These are phyloP conservation scores for Folsomia manolachei DNA, from an alignment of 2,888 invertebrate genomes.

Conservation along the genomic window DNA sequence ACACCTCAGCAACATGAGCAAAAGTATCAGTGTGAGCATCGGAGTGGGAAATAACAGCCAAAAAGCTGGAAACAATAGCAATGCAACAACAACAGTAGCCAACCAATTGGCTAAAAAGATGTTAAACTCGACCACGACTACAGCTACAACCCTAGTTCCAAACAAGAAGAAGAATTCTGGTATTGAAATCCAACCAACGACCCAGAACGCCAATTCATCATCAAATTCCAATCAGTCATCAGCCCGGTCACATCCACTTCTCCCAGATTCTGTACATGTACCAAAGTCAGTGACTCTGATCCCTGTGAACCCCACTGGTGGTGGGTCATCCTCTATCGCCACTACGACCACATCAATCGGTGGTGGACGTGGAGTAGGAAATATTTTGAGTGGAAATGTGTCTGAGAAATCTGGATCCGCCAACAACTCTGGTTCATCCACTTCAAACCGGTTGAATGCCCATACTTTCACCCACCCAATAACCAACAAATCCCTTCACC, in stretches of 20 bases:
- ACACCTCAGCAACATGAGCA: slow-evolving; percentile 43
- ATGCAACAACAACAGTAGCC: background rate
- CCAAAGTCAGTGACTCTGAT: slow-evolving; percentile 51
- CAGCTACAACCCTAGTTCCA: slow-evolving; percentile 35
- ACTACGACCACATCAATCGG: background rate
- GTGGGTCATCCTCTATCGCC: background rate
- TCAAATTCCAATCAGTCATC: slow-evolving; percentile 32
- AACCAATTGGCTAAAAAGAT: background rate
- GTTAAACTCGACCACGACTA: background rate
- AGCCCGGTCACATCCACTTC: slow-evolving; percentile 42
- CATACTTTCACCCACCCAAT: slow-evolving; percentile 51
- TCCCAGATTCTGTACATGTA: slow-evolving; percentile 50
- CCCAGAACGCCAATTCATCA: slow-evolving; percentile 29
- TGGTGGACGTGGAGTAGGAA: slow-evolving; percentile 17
- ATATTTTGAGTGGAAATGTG: slow-evolving; percentile 14
- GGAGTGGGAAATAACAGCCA: slow-evolving; percentile 21
- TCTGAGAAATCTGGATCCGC: slow-evolving; percentile 36
- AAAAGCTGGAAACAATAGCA: slow-evolving; percentile 9
- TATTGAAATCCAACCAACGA: slow-evolving; percentile 46
- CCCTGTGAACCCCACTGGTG: slow-evolving; percentile 46
- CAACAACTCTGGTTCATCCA: slow-evolving; percentile 26
- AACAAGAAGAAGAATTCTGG: slow-evolving; percentile 42
- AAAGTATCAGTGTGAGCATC: slow-evolving; percentile 38
- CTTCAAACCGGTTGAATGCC: slow-evolving; percentile 34
- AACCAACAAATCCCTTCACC: slow-evolving; percentile 50